Evolutionary conservation across 1,140 invertebrate species (phyloP), one percentile per base, ranked within the genome.

Genomic region (Calliopsis andreniformis): DNA sequence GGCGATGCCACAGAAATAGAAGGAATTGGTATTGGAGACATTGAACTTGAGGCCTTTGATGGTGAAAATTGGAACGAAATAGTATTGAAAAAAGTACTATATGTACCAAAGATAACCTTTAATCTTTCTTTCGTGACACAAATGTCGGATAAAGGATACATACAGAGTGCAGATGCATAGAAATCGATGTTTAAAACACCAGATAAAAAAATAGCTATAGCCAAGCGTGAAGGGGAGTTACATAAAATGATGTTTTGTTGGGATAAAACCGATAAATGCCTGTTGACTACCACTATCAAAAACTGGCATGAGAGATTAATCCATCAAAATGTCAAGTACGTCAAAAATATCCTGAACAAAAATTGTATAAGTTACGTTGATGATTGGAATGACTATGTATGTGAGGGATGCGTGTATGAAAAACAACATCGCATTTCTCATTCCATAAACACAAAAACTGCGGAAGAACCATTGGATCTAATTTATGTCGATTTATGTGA

Each of bases 401-500:
- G 85, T 71, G 32, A 61, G 69, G 72, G 76, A 12, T 90, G 88
- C 81, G 67, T 59, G 12, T 80, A 79, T 71, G 88, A 86, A 30
- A 89, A 89, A 51, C 76, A 58, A 12, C 53, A 56, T 20, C 20
- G 25, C 10, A 43, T 14, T 56, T 32, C 53, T n/a, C 53, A 43
- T 25, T 35, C 35, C 1, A 42, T 83, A 62, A 80, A 88, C 43
- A 58, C 58, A 0, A 55, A 32, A 55, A 82, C 30, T 80, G 30
- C 68, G 4, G 10, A 70, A 32, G 20, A 49, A 32, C 20, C 20
- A 6, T 86, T 89, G 63, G 89, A 92, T 64, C 25, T 92, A 20
- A 87, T 93, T 45, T 91, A 92, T 79, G 84, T 78, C 0, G 92
- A 93, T 86, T 79, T 92, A 0, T 91, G 91, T 70, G 92, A 92